These are phyloP conservation scores for Hypolimnas misippus DNA, from an alignment of 2,888 invertebrate genomes.

Conservation along the genomic window DNA sequence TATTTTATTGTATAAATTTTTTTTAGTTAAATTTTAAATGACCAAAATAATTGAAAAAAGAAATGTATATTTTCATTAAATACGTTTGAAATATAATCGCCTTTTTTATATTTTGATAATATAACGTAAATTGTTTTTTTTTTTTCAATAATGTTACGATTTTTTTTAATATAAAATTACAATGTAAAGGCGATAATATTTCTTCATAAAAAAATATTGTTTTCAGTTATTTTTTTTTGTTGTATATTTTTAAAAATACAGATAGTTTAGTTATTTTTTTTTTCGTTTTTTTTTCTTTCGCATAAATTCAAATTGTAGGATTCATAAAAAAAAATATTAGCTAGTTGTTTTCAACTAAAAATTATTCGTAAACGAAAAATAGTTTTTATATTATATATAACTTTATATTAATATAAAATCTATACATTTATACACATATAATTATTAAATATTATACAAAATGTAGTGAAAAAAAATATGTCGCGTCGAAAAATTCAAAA, in stretches of 20 bases:
- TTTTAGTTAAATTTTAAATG: slow-evolving; percentile 9
- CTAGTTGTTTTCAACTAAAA: slow-evolving; percentile 5
- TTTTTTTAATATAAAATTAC: background rate
- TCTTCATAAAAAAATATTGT: too few relatives aligned
- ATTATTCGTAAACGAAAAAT: background rate
- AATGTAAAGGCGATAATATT: too few relatives aligned
- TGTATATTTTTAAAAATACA: too few relatives aligned
- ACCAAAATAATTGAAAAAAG: slow-evolving; percentile 19
- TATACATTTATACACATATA: slow-evolving; percentile 21
- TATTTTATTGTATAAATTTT: background rate
- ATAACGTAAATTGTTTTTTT: background rate
- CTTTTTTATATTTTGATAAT: background rate
- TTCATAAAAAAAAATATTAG: background rate
- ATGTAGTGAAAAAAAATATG: too few relatives aligned
- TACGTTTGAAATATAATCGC: slow-evolving; percentile 7
- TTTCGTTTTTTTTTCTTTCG: background rate
- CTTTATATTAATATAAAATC: slow-evolving; percentile 13
- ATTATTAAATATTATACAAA: background rate
- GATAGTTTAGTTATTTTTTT: background rate
- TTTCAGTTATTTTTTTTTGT: background rate
- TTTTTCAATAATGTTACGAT: background rate
- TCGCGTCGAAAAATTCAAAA: too few relatives aligned
- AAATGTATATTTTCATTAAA: slow-evolving; percentile 13
- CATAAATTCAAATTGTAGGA: background rate
- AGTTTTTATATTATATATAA: slow-evolving; percentile 2